Conservation (phyloP, 2,797 vertebrate species). For the Varecia variegata region DNA sequence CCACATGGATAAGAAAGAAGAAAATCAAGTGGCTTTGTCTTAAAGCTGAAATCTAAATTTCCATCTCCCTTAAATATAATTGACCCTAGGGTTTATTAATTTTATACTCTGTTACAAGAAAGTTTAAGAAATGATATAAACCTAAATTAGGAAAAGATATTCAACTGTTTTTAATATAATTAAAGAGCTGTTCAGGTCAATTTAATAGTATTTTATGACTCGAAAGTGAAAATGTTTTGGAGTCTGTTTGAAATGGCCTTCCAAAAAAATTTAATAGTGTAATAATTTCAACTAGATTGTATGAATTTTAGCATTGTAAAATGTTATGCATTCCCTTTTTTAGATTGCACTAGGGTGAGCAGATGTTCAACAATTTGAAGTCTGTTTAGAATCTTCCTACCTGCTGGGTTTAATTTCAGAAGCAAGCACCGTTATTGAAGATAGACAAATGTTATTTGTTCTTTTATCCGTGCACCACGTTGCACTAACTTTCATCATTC, state of each 20-base stretch:
- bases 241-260: constrained; percentile 36
- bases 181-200: background rate
- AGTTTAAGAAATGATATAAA: constrained; percentile 15
- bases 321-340: constrained; percentile 46
- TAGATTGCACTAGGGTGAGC: constrained; percentile 58
- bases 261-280: constrained; percentile 45
- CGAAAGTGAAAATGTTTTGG: constrained; percentile 41
- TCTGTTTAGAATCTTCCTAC: constrained; percentile 69
- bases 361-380: constrained; percentile 74
- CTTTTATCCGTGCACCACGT: constrained; percentile 52
- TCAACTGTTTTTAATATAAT: constrained; percentile 38
- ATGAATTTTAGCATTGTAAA: constrained; percentile 64
- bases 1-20: background rate
- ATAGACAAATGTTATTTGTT: constrained; percentile 70
- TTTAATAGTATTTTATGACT: constrained; percentile 2
- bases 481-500: constrained; percentile 65
- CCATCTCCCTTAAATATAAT: constrained; percentile 40
- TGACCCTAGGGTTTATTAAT: constrained; percentile 7
- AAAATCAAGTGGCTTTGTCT: background rate
- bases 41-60: constrained; percentile 29
- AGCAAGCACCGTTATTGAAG: constrained; percentile 43
- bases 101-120: constrained; percentile 27
- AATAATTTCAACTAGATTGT: constrained; percentile 65
- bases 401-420: constrained; percentile 75
- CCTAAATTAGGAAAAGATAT: constrained; percentile 19